Conservation (phyloP, 2,113 vertebrate genomes). For the Tylochromis polylepis region DNA sequence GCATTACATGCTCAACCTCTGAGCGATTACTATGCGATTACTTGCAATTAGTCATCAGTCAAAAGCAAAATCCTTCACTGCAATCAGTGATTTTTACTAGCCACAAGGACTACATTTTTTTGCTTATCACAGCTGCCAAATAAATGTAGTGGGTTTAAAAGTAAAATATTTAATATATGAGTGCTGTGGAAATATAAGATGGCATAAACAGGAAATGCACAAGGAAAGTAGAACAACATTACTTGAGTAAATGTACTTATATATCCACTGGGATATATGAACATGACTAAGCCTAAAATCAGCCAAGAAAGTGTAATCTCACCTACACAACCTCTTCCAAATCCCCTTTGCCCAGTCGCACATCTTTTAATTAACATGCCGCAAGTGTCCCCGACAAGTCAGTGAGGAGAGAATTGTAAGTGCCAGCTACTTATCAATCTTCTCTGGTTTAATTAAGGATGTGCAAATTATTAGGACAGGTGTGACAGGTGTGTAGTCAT, state of each 20-base stretch:
- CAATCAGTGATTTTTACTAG: background rate
- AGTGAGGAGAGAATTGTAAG: background rate
- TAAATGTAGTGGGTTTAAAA: background rate
- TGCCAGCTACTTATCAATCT: background rate
- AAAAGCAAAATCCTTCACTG: rapidly evolving
- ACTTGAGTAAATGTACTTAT: background rate
- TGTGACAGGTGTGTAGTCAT: background rate
- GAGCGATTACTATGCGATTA: background rate
- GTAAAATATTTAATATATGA: background rate
- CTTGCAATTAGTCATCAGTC: too few relatives aligned
- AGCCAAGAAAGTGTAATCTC: background rate
- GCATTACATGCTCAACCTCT: background rate
- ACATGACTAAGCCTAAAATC: background rate
- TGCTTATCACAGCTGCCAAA: background rate
- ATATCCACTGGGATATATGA: background rate
- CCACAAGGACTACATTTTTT: background rate
- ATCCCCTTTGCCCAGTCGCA: background rate
- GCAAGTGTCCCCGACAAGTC: background rate
- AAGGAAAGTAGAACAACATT: background rate
- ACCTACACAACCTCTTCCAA: background rate
- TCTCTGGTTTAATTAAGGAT: conserved; percentile 6
- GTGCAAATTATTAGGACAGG: background rate
- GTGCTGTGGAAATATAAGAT: background rate
- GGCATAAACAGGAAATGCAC: background rate
- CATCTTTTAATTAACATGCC: conserved; percentile 24